A percentile compares a stretch with the other conserved stretches of the same genome.
Evolutionary conservation across 2,797 vertebrate genomes (phyloP).

Genomic region (Zalophus californianus): DNA sequence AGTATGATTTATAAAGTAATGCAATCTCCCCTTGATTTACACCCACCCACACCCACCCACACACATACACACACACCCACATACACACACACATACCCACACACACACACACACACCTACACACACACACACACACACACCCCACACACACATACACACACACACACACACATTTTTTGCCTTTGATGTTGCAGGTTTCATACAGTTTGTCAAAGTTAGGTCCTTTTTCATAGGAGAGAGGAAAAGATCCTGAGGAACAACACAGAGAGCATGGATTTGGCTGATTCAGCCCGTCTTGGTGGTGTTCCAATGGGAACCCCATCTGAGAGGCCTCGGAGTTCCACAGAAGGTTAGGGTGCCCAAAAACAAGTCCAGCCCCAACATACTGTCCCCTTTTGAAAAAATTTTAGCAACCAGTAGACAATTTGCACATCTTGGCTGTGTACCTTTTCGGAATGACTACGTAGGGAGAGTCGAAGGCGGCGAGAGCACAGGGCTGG

Average conservation of each 20-base stretch:
- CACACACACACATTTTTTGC: constrained; percentile 69
- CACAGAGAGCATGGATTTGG: constrained; percentile 65
- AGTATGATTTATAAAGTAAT: constrained; percentile 90
- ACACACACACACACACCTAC: neutral
- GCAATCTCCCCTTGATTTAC: constrained; percentile 84
- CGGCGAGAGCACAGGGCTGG: constrained; percentile 87
- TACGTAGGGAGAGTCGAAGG: constrained; percentile 89
- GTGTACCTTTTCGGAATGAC: constrained; percentile 87
- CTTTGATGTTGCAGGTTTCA: constrained; percentile 80
- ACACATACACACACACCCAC: neutral
- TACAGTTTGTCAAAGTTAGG: constrained; percentile 76
- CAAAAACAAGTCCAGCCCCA: constrained; percentile 86
- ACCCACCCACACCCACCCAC: constrained; percentile 48
- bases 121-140: neutral
- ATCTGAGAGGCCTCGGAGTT: constrained; percentile 82
- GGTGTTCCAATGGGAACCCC: constrained; percentile 71
- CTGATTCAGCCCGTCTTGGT: constrained; percentile 69
- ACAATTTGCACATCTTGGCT: constrained; percentile 96
- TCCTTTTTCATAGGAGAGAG: constrained; percentile 67
- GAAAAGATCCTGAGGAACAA: neutral
- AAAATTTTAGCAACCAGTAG: constrained; percentile 87
- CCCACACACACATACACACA: neutral
- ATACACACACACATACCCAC: neutral
- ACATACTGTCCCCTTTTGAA: constrained; percentile 53
- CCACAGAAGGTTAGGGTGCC: constrained; percentile 84